Conservation (phyloP, 2,888 invertebrate species). For the Hirtodrosophila alboralis region DNA sequence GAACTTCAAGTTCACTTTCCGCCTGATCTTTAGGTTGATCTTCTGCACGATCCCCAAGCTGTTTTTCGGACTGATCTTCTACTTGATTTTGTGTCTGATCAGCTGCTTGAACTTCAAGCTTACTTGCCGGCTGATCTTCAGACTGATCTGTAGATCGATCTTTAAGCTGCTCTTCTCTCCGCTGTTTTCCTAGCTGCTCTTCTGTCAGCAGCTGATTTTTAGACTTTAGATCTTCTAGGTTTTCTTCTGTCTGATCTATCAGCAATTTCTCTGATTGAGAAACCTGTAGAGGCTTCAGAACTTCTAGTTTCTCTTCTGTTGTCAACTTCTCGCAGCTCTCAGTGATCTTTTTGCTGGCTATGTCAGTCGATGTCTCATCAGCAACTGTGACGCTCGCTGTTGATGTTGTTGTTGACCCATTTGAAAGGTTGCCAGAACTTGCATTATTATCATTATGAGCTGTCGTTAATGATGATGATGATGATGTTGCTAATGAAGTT, state of each 20-base stretch:
- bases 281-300: too few species aligned
- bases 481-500: conserved; percentile 25
- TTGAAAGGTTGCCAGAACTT: conserved; percentile 75
- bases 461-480: conserved; percentile 25
- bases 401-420: conserved; percentile 60
- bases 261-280: too few species aligned
- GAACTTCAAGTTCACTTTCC: not conserved
- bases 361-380: conserved; percentile 29
- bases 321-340: conserved; percentile 14
- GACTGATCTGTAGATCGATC: not conserved
- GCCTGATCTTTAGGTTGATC: not conserved
- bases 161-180: not conserved
- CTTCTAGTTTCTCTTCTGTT: conserved; percentile 1
- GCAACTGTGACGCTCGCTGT: conserved; percentile 30
- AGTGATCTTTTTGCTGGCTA: conserved; percentile 37
- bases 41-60: not conserved
- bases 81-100: not conserved
- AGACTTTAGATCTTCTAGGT: too few species aligned
- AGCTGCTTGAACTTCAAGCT: not conserved
- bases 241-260: conserved; percentile 6
- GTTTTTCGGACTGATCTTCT: not conserved
- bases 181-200: conserved; percentile 1
- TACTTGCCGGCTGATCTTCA: not conserved
- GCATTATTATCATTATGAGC: conserved; percentile 58
- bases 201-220: not conserved